Evolutionary conservation across 2,888 invertebrate genomes (phyloP).

Genomic region (Apeira syringaria): DNA sequence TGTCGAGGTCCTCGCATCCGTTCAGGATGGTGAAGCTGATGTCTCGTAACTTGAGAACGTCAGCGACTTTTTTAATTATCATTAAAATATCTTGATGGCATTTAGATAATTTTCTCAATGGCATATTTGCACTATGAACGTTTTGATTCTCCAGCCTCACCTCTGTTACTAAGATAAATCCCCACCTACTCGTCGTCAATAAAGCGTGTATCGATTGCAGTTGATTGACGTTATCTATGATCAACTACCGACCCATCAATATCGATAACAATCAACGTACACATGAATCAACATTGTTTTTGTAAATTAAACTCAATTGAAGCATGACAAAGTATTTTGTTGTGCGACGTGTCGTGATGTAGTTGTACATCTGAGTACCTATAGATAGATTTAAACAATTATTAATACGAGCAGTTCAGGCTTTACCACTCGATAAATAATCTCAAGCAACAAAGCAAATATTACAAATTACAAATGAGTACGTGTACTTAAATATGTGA

Average conservation of each 20-base stretch:
- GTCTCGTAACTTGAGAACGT: constrained; percentile 42
- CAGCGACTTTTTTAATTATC: constrained; percentile 53
- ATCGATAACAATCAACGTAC: constrained; percentile 9
- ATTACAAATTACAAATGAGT: too few species aligned
- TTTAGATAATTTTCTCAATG: constrained; percentile 55
- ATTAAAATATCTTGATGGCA: constrained; percentile 50
- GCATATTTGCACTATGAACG: constrained; percentile 42
- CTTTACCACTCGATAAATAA: too few species aligned
- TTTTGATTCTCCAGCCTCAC: constrained; percentile 12
- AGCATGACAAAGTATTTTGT: too few species aligned
- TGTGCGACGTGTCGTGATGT: too few species aligned
- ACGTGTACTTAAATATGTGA: too few species aligned
- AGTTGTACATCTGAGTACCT: too few species aligned
- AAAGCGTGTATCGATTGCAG: constrained; percentile 6
- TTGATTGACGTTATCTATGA: constrained; percentile 34
- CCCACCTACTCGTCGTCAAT: background rate
- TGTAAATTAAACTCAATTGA: too few species aligned
- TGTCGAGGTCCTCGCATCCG: constrained; percentile 56
- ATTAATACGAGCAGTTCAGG: too few species aligned
- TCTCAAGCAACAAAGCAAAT: too few species aligned
- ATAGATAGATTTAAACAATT: too few species aligned
- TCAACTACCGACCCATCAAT: constrained; percentile 7
- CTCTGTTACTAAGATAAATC: constrained; percentile 1
- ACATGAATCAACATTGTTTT: too few species aligned
- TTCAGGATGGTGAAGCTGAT: constrained; percentile 43